Evolutionary conservation across 2,113 vertebrate species (phyloP).

Genomic region (Psophia crepitans): DNA sequence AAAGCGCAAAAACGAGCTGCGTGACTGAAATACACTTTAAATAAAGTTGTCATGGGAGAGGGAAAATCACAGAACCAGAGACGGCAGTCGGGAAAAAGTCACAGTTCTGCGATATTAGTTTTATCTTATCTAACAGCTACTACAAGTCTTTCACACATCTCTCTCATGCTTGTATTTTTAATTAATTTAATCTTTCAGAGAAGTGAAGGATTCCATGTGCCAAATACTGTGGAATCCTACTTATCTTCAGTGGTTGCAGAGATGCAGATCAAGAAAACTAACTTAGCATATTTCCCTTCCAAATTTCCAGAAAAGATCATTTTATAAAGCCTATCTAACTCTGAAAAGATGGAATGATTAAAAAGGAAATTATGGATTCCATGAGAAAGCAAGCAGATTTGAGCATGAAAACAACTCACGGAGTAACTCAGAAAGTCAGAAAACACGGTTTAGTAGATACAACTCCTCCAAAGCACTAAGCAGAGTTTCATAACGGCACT

Average conservation of each 20-base stretch:
- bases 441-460: neutral
- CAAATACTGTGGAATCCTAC: neutral
- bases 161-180: neutral
- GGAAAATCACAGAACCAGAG: neutral
- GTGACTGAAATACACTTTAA: neutral
- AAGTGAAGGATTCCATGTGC: fast-evolving
- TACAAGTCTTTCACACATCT: neutral
- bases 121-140: neutral
- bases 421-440: neutral
- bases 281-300: neutral
- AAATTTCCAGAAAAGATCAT: neutral
- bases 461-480: neutral
- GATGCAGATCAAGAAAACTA: neutral
- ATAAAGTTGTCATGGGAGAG: neutral
- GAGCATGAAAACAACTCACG: neutral
- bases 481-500: neutral
- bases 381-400: neutral
- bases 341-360: neutral
- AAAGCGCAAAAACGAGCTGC: neutral
- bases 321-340: neutral
- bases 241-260: neutral
- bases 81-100: neutral
- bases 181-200: neutral
- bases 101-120: neutral
- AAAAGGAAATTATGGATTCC: neutral